These are phyloP conservation scores for Euzetes globulus DNA, from an alignment of 2,888 invertebrate species.

Conservation along the genomic window DNA sequence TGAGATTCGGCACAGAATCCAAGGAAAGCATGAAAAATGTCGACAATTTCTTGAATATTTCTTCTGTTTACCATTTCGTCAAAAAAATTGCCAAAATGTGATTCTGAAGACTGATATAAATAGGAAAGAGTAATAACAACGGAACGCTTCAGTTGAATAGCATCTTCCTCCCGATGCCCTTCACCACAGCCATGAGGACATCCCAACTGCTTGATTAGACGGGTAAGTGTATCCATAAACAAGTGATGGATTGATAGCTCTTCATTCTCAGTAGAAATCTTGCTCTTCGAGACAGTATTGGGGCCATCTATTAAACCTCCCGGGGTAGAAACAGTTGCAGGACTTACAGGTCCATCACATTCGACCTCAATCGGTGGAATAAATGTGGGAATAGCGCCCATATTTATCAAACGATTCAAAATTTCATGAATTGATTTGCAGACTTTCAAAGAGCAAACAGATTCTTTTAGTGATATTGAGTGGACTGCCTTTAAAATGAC, in stretches of 20 bases:
- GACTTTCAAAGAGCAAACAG: slow-evolving; percentile 71
- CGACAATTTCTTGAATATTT: slow-evolving; percentile 72
- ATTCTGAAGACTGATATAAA: slow-evolving; percentile 61
- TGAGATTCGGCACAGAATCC: slow-evolving; percentile 84
- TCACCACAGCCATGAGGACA: slow-evolving; percentile 92
- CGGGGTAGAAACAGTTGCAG: not conserved
- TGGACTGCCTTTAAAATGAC: slow-evolving; percentile 81
- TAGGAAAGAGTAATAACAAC: slow-evolving; percentile 69
- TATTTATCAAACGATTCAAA: slow-evolving; percentile 80
- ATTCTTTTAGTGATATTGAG: slow-evolving; percentile 74
- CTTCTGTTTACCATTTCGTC: slow-evolving; percentile 66
- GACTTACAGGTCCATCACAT: not conserved
- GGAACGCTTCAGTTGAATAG: slow-evolving; percentile 81
- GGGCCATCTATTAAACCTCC: not conserved
- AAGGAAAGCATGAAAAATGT: slow-evolving; percentile 88
- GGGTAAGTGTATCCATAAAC: slow-evolving; percentile 62
- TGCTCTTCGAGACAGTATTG: not conserved
- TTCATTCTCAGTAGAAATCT: slow-evolving; percentile 14
- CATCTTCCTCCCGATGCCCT: slow-evolving; percentile 64
- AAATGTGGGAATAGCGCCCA: slow-evolving; percentile 53
- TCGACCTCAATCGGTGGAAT: not conserved
- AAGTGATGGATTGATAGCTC: slow-evolving; percentile 54
- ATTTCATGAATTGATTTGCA: slow-evolving; percentile 88
- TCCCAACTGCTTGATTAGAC: slow-evolving; percentile 78
- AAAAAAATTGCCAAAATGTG: slow-evolving; percentile 60